Conservation (phyloP, 2,797 vertebrate species). For the Stomatorhinus walkeri region DNA sequence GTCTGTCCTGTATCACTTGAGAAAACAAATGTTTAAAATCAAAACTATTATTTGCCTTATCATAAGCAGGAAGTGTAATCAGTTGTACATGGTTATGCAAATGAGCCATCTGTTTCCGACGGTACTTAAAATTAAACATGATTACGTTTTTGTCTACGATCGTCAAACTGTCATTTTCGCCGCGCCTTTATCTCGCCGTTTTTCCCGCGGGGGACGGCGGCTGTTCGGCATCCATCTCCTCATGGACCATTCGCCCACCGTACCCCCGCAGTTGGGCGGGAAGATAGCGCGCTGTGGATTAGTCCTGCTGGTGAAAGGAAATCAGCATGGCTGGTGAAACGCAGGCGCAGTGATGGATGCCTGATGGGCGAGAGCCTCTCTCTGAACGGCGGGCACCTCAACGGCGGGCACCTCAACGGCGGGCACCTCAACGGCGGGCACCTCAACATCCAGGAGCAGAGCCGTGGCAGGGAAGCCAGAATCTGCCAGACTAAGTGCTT, state of each 20-base stretch:
- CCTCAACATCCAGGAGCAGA: background rate
- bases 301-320: background rate
- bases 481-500: background rate
- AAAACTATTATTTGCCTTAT: constrained; percentile 16
- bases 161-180: background rate
- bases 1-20: constrained; percentile 12
- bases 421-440: background rate
- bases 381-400: background rate
- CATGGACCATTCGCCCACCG: background rate
- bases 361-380: background rate
- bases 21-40: constrained; percentile 20
- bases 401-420: no score
- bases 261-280: background rate
- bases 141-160: background rate
- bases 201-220: background rate
- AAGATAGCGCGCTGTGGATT: background rate
- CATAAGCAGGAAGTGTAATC: constrained; percentile 12
- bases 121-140: constrained; percentile 17
- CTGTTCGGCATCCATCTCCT: background rate
- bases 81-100: constrained; percentile 16
- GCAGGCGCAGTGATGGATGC: background rate
- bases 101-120: constrained; percentile 13
- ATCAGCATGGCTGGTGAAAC: background rate
- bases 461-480: background rate
- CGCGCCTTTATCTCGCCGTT: background rate